A percentile compares a stretch with the other conserved stretches of the same genome.
Conservation (phyloP, 2,113 vertebrate genomes). For the Grallaria varia region DNA sequence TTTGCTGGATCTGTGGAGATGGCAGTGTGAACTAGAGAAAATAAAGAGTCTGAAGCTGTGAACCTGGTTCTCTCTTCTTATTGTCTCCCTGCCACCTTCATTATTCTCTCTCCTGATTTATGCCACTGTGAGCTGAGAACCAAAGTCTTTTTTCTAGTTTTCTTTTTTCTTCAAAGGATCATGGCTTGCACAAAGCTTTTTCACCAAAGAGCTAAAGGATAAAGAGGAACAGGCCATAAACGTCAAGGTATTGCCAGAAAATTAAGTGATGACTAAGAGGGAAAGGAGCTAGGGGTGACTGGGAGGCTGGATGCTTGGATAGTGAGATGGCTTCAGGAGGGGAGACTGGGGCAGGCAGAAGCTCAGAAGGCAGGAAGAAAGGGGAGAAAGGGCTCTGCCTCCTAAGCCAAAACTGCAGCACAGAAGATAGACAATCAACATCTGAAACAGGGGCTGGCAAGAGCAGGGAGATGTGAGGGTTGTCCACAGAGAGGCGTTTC, state of each 20-base stretch:
- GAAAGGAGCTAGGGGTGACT: not conserved
- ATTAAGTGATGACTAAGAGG: not conserved
- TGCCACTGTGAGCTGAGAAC: not conserved
- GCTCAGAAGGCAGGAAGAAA: not conserved
- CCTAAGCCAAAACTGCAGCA: not conserved
- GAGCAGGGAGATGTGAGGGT: not conserved
- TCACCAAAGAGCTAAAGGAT: not conserved
- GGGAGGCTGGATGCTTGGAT: not conserved
- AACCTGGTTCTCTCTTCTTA: not conserved
- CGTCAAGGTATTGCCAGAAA: not conserved
- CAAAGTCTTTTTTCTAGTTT: not conserved
- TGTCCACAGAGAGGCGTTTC: not conserved
- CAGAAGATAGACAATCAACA: not conserved
- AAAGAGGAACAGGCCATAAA: not conserved
- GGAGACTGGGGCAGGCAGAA: not conserved
- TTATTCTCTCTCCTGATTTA: not conserved
- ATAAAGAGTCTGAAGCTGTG: not conserved
- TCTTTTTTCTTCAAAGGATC: not conserved
- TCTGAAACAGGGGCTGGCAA: not conserved
- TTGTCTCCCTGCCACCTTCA: not conserved
- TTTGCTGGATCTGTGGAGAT: not conserved
- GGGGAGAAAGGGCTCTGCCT: not conserved
- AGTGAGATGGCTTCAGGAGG: not conserved
- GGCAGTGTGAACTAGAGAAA: not conserved
- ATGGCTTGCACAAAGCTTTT: not conserved